These are phyloP conservation scores for Orussus abietinus DNA, from an alignment of 1,140 invertebrate species.

Conservation along the genomic window DNA sequence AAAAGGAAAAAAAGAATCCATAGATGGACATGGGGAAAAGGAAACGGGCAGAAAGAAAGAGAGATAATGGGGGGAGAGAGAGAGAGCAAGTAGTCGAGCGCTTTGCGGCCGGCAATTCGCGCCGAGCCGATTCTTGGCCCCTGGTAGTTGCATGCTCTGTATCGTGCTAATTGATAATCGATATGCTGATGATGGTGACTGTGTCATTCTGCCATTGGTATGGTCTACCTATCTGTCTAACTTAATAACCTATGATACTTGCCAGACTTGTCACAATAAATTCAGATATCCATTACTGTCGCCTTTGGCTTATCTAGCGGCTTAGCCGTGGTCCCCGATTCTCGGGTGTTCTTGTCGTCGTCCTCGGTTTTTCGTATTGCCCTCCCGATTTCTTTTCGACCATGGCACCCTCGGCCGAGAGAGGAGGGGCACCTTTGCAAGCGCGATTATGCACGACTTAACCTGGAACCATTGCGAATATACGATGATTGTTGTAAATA, in stretches of 20 bases:
- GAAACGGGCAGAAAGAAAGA: conserved; percentile 1
- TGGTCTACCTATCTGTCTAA: conserved; percentile 16
- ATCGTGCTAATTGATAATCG: conserved; percentile 12
- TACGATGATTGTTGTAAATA: conserved; percentile 32
- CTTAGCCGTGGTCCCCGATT: too few relatives aligned
- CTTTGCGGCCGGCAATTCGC: too few relatives aligned
- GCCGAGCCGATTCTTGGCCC: too few relatives aligned
- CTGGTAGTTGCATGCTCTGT: conserved; percentile 13
- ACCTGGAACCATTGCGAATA: conserved; percentile 25
- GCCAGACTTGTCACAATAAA: conserved; percentile 9
- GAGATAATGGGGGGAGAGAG: background rate
- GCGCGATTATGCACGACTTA: too few relatives aligned
- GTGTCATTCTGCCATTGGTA: conserved; percentile 18
- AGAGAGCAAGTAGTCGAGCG: background rate
- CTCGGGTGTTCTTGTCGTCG: too few relatives aligned
- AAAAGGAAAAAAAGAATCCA: conserved; percentile 2
- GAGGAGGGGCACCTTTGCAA: too few relatives aligned
- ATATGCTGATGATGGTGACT: conserved; percentile 15
- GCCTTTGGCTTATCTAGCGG: conserved; percentile 11
- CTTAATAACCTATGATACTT: conserved; percentile 4
- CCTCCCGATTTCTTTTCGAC: too few relatives aligned
- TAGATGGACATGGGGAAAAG: background rate
- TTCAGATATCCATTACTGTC: conserved; percentile 1
- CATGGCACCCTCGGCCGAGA: too few relatives aligned
- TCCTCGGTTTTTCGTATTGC: too few relatives aligned